Conservation (phyloP, 2,797 vertebrate species). For the Gymnocypris eckloni region DNA sequence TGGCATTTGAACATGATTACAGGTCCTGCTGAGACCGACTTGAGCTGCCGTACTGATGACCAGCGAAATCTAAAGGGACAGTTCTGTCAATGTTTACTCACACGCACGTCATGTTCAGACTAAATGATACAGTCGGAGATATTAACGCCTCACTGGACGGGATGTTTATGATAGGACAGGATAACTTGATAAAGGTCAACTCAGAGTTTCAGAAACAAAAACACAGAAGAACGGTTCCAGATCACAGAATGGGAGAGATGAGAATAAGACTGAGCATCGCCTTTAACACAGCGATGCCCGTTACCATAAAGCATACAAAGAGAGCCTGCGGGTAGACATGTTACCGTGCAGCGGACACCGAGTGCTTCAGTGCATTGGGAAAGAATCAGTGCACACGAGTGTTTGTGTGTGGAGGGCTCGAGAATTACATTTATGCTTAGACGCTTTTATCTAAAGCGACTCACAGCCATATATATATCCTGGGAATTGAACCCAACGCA, state of each 20-base stretch:
- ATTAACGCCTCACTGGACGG: not conserved
- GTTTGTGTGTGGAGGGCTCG: not conserved
- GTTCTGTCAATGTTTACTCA: not conserved
- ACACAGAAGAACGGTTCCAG: slow-evolving; percentile 21
- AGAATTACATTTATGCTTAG: not conserved
- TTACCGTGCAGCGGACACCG: slow-evolving; percentile 49
- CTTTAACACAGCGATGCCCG: slow-evolving; percentile 64
- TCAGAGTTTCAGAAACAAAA: slow-evolving; percentile 5
- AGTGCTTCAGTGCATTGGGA: slow-evolving; percentile 33
- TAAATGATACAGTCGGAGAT: not conserved
- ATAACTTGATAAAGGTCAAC: not conserved
- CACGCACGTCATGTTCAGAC: not conserved
- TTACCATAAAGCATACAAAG: slow-evolving; percentile 51
- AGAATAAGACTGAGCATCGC: slow-evolving; percentile 54
- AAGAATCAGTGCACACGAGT: not conserved
- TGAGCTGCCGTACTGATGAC: too few relatives aligned
- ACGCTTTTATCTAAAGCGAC: too few relatives aligned
- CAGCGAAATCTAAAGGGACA: not conserved
- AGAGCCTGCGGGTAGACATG: slow-evolving; percentile 57
- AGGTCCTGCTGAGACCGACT: too few relatives aligned
- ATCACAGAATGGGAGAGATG: slow-evolving; percentile 55
- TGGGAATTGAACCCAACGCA: too few relatives aligned
- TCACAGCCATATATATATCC: too few relatives aligned
- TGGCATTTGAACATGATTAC: too few relatives aligned
- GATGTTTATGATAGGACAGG: not conserved